These are phyloP conservation scores for Nothoprocta perdicaria DNA, from an alignment of 2,113 vertebrate species.

Conservation along the genomic window DNA sequence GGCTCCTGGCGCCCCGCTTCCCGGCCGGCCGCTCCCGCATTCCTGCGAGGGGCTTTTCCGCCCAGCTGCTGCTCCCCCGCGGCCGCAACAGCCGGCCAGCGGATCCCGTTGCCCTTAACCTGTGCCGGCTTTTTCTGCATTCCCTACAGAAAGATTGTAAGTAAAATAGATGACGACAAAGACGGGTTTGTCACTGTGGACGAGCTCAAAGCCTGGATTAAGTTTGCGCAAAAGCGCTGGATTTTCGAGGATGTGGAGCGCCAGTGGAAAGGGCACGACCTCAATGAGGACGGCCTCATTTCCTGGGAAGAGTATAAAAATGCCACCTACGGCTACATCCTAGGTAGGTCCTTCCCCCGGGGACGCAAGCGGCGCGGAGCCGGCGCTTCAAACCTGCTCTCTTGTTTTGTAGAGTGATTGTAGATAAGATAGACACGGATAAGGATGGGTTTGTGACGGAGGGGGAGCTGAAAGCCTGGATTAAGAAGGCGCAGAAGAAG, in stretches of 20 bases:
- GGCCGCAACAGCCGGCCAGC: too few species aligned
- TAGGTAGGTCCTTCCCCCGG: constrained; percentile 82
- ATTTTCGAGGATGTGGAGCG: constrained; percentile 96
- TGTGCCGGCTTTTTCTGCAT: constrained; percentile 69
- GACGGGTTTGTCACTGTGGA: constrained; percentile 92
- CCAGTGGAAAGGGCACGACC: constrained; percentile 97
- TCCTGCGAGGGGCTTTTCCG: constrained; percentile 16
- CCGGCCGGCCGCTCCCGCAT: background rate
- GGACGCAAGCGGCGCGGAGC: constrained; percentile 23
- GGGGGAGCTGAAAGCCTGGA: constrained; percentile 84
- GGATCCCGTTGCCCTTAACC: constrained; percentile 39
- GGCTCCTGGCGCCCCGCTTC: too few species aligned
- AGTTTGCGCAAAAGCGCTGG: constrained; percentile 95
- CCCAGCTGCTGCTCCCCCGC: constrained; percentile 19
- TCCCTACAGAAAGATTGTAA: constrained; percentile 90
- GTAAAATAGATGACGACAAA: constrained; percentile 93
- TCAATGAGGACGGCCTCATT: constrained; percentile 89
- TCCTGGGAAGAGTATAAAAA: constrained; percentile 99
- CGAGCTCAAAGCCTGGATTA: constrained; percentile 96
- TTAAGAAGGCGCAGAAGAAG: constrained; percentile 83
- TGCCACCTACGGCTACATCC: constrained; percentile 94
- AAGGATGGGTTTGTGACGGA: constrained; percentile 83
- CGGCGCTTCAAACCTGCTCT: constrained; percentile 64
- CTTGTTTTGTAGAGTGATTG: constrained; percentile 83
- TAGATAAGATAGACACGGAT: constrained; percentile 84